phyloP scores from a whole-genome alignment of 2,888 invertebrate species.

The Polydrusus cervinus region DNA sequence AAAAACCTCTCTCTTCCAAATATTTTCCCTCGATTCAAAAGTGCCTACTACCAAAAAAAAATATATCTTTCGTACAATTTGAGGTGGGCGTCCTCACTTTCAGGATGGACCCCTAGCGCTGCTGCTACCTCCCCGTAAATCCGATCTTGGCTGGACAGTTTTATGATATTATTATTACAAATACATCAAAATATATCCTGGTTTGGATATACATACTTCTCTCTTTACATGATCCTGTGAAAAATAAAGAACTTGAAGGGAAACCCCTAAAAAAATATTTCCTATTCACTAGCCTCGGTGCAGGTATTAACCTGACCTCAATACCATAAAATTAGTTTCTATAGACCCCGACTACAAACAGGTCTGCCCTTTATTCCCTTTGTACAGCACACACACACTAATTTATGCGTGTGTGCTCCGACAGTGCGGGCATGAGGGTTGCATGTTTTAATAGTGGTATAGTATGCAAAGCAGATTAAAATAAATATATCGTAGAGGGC shows the following conservation, averaged over 20 bases:
- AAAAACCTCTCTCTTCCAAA: too few species aligned
- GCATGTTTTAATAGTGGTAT: slow-evolving; percentile 43
- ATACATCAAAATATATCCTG: too few species aligned
- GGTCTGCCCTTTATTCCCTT: slow-evolving; percentile 41
- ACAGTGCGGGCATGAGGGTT: slow-evolving; percentile 34
- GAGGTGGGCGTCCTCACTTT: too few species aligned
- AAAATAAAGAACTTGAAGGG: background rate
- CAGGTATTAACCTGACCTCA: slow-evolving; percentile 36
- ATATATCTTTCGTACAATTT: too few species aligned
- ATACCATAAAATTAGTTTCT: slow-evolving; percentile 40
- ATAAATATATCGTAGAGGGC: slow-evolving; percentile 40
- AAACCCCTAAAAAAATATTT: slow-evolving; percentile 4
- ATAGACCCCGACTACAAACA: slow-evolving; percentile 44
- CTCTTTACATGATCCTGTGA: background rate
- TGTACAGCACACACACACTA: slow-evolving; percentile 29
- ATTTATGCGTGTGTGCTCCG: slow-evolving; percentile 44
- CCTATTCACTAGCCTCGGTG: background rate
- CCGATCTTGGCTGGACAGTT: too few species aligned
- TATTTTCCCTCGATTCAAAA: too few species aligned
- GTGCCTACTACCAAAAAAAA: too few species aligned
- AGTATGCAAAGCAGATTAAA: slow-evolving; percentile 42
- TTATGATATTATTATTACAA: too few species aligned
- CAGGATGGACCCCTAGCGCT: too few species aligned
- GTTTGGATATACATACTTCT: too few species aligned
- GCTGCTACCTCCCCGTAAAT: too few species aligned